Percentiles rank a stretch among this genome's conserved stretches.
Conservation (phyloP, 2,888 invertebrate species). For the Pyrrhia umbra region DNA sequence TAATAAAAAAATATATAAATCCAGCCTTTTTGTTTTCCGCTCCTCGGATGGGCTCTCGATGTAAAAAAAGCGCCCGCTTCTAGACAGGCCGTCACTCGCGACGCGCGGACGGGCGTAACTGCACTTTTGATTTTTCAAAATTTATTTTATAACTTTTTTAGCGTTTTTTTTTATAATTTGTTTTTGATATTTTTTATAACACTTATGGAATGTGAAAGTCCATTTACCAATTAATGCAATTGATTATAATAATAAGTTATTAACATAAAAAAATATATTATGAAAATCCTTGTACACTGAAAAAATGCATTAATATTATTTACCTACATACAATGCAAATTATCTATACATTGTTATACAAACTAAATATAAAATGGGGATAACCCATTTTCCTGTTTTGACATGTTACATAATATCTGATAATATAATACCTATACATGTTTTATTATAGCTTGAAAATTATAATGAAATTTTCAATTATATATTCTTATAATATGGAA, state of each 20-base stretch:
- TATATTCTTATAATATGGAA: too few relatives aligned
- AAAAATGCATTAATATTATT: slow-evolving; percentile 2
- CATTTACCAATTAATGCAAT: too few relatives aligned
- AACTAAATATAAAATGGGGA: slow-evolving; percentile 39
- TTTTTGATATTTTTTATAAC: too few relatives aligned
- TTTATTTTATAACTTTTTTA: not conserved
- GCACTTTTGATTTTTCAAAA: slow-evolving; percentile 61
- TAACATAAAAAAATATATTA: not conserved
- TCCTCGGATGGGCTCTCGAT: slow-evolving; percentile 88
- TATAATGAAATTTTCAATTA: too few relatives aligned
- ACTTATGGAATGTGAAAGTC: too few relatives aligned
- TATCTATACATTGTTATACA: not conserved
- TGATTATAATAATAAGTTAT: not conserved
- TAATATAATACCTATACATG: not conserved
- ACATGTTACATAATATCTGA: not conserved
- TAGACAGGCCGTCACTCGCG: slow-evolving; percentile 84
- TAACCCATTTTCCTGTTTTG: slow-evolving; percentile 39
- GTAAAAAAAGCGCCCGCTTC: slow-evolving; percentile 89
- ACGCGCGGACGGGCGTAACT: slow-evolving; percentile 65
- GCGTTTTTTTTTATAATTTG: not conserved
- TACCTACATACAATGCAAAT: slow-evolving; percentile 17
- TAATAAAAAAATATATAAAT: slow-evolving; percentile 88
- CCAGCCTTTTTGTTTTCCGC: slow-evolving; percentile 89
- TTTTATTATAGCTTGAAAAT: too few relatives aligned
- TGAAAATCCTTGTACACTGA: not conserved